A percentile compares a stretch with the other conserved stretches of the same genome.
Evolutionary conservation across 2,113 vertebrate species (phyloP).

Genomic region (Leuciscus idus): DNA sequence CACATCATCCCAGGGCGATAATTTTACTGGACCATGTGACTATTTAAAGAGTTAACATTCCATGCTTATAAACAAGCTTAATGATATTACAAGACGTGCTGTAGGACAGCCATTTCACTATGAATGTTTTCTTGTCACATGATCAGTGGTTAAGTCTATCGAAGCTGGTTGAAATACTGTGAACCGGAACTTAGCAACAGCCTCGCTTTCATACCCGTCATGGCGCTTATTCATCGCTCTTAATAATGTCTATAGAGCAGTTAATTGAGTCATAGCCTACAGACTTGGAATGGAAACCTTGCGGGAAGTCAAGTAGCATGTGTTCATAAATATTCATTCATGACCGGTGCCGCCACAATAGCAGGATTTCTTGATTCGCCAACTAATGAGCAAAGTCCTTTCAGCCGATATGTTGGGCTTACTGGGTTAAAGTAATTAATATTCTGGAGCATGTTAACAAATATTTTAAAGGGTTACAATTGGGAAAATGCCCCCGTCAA

Average conservation of each 20-base stretch:
- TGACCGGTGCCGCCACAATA: not conserved
- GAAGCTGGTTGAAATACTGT: not conserved
- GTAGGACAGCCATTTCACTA: not conserved
- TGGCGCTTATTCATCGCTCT: too few relatives aligned
- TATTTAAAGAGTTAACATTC: constrained; percentile 41
- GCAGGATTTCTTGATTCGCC: not conserved
- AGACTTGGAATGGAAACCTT: not conserved
- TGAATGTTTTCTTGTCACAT: constrained; percentile 9
- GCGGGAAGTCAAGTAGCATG: not conserved
- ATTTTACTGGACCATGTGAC: constrained; percentile 56
- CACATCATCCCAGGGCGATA: constrained; percentile 57
- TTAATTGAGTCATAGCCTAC: not conserved
- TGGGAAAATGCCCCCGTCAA: too few relatives aligned
- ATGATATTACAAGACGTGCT: constrained; percentile 52
- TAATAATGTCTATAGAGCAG: not conserved
- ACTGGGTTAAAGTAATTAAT: not conserved
- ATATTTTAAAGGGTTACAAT: not conserved
- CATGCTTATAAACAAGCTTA: constrained; percentile 57
- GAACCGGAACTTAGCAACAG: too few relatives aligned
- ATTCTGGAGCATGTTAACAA: not conserved
- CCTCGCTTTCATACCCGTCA: too few relatives aligned
- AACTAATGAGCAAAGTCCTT: not conserved
- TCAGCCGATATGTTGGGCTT: not conserved
- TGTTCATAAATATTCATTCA: not conserved
- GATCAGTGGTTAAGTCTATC: not conserved